phyloP scores from a whole-genome alignment of 2,888 invertebrate species.

The Steinernema carpocapsae region DNA sequence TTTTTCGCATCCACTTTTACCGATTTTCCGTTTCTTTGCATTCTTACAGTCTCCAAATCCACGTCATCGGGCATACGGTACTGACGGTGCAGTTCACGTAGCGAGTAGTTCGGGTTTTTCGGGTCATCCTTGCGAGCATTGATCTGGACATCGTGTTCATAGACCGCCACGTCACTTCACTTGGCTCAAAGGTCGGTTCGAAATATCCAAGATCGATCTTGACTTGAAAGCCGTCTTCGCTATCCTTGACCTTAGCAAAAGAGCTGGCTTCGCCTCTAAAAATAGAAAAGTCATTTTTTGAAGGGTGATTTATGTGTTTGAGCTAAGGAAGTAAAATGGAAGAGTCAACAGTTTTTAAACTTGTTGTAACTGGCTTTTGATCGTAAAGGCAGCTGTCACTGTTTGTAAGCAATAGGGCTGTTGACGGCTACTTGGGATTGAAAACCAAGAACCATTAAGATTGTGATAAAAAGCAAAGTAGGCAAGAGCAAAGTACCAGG shows the following conservation, averaged over 20 bases:
- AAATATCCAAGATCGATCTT: conserved; percentile 10
- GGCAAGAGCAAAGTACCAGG: too few relatives aligned
- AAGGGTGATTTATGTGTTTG: too few relatives aligned
- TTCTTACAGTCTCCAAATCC: conserved; percentile 40
- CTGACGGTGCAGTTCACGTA: conserved; percentile 42
- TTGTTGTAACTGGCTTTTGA: too few relatives aligned
- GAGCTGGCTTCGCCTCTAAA: not conserved
- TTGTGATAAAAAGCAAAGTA: too few relatives aligned
- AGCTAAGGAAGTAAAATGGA: too few relatives aligned
- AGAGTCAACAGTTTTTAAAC: too few relatives aligned
- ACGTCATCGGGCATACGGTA: conserved; percentile 45
- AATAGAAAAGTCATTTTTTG: not conserved
- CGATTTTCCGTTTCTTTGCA: conserved; percentile 9
- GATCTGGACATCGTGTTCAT: conserved; percentile 45
- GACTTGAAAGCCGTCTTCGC: conserved; percentile 17
- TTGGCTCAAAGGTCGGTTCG: not conserved
- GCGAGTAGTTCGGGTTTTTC: conserved; percentile 40
- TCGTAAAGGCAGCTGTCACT: too few relatives aligned
- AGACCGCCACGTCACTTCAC: conserved; percentile 31
- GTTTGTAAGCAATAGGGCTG: too few relatives aligned
- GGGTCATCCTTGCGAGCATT: conserved; percentile 44
- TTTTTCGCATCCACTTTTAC: conserved; percentile 22
- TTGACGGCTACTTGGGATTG: too few relatives aligned
- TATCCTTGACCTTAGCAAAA: conserved; percentile 4
- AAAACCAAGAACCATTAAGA: too few relatives aligned